Evolutionary conservation across 2,113 vertebrate species (phyloP), one percentile per base, ranked within the genome.

Genomic region (Synodontis membranacea): DNA sequence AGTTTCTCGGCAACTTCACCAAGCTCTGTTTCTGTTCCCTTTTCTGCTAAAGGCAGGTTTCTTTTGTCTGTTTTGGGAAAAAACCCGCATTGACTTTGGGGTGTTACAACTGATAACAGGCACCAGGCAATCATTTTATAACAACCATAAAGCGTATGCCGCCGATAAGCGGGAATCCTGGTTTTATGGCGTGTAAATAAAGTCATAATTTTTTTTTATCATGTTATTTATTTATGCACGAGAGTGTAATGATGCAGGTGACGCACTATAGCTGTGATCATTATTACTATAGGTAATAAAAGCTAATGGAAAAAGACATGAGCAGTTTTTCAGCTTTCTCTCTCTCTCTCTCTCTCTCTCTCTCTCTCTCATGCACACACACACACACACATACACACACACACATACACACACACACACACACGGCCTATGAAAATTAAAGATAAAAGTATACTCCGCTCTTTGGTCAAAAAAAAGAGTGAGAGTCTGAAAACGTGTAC

Each of bases 1-100:
- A 2, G 58, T 46, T 50, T 66, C 44, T n/a, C 44, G 5, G n/a
- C 42, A 31, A 8, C 2, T 2, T n/a, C 56, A 44, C 80, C n/a
- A 9, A 34, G 74, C 9, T 48, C 44, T 17, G 23, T 85, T 85
- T 85, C 84, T 50, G 42, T 86, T 86, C 74, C 58, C 23, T 14
- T 76, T 86, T 80, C 25, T 79, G 10, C 34, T 4, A 19, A 84
- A 60, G 39, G 4, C 4, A 28, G 10, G 23, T 31, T 60, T 42
- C 37, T 39, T 72, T 54, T 50, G 42, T 42, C 19, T 54, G 34
- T 25, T 78, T 4, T 25, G 34, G 21, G 21, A 15, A 8, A 39
- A 23, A 28, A 48, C 48, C 46, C 72, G 12, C 34, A 31, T 10
- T 25, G 15, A 66, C n/a, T 23, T 54, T 0, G 0, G 42, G 58